Evolutionary conservation across 2,113 vertebrate species (phyloP), one percentile per base, ranked within the genome.

Genomic region (Mastomys natalensis): DNA sequence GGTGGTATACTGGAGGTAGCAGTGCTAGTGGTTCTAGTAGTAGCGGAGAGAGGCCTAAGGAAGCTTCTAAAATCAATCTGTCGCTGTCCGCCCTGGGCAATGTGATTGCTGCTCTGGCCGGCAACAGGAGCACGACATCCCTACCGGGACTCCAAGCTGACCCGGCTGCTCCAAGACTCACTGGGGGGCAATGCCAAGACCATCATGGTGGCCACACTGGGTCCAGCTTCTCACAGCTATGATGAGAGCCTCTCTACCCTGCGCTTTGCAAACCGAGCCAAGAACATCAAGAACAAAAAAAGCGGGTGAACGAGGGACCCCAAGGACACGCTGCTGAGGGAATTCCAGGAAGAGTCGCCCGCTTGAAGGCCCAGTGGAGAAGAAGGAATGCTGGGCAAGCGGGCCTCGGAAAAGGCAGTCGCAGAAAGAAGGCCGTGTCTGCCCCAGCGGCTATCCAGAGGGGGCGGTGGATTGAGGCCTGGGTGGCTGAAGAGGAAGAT

Each of bases 121-220:
- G 99, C 4, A 99, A 99, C 48, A 99, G 98, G 93, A 99, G 99
- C 99, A 99, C 99, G 2, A 99, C 93, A 98, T 99, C 78, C 99
- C 0, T 99, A 99, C 98, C 98, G 99, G 97, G 99, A 99, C 99
- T 99, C 99, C 98, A 99, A 99, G 95, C 99, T 99, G 68, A 99
- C 99, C 93, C 99, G 99, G 74, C 97, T 99, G 97, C 99, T 99
- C 93, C 99, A 99, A 98, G 99, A 99, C 98, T 99, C 99, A 1
- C 98, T 99, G 0, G 99, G 99, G 0, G 99, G 99, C 53, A 99
- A 99, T 0, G 99, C 99, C 74, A 99, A 99, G 98, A 99, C 99
- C 0, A 99, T 99, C 96, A 99, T 99, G 99, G 98, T 99, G 64
- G 99, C 99, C 96, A 99, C 99, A 0, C 97, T 99, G 95, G 99